Evolutionary conservation across 2,888 invertebrate genomes (phyloP), one percentile per base, ranked within the genome.

Genomic region (Stictocephala bisonia): DNA sequence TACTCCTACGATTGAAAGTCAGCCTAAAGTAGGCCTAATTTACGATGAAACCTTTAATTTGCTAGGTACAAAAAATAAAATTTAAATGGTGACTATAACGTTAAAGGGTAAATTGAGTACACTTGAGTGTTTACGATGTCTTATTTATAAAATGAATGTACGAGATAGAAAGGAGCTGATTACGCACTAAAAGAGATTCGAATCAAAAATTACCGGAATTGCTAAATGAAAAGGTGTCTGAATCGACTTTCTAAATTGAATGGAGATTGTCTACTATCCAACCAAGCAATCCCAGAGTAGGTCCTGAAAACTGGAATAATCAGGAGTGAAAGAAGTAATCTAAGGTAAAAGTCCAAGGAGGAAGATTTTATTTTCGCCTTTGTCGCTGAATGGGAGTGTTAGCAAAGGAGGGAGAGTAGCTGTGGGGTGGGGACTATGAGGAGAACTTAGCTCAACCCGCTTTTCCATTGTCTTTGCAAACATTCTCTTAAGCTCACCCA

Each of bases 401-500:
- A 56, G 56, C 56, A 15, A 27, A 4, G 3, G 24, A 9, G 48
- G 2, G n/a, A 3, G 26, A 18, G 56, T 2, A 2, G 56, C 15
- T 26, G 20, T 20, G 15, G 64, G 64, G 44, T 20, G 44, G 27
- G 26, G 44, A 44, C 26, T 41, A 64, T 40, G 64, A 64, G 44
- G 20, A 41, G 40, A 24, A n/a, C 4, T 7, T 4, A 44, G 24
- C 27, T 64, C 64, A 27, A 64, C 64, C 64, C 64, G 60, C 60
- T 35, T 40, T 51, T 29, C 53, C 53, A 50, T 70, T 70, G 56
- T 70, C 64, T 40, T 41, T 15, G 40, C 70, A 56, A 70, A 70
- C 56, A 56, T 70, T 70, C 41, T 56, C 70, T 71, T 71, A 69
- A 69, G 69, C 51, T 53, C 31, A 29, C 58, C 44, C 70, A 58